phyloP scores from a whole-genome alignment of 1,140 invertebrate species.

The Drosophila funebris region DNA sequence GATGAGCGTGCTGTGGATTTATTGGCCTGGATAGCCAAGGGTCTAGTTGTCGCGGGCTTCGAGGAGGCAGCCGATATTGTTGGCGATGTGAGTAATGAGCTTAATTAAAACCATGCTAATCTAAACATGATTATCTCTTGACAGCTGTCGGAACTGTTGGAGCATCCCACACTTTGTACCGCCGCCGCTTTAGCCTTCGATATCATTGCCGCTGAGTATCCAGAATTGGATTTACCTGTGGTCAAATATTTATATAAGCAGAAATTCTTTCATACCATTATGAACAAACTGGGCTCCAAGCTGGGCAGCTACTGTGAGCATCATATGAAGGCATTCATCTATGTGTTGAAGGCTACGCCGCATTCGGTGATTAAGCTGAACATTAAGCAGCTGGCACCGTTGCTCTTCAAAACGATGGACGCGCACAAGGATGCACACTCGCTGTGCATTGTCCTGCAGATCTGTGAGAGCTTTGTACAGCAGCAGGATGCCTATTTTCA shows the following conservation, averaged over 20 bases:
- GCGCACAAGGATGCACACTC: conserved; percentile 85
- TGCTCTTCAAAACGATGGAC: conserved; percentile 88
- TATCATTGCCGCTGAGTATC: conserved; percentile 72
- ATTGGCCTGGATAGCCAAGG: conserved; percentile 77
- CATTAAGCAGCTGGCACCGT: conserved; percentile 87
- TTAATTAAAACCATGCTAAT: background rate
- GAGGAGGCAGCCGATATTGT: conserved; percentile 71
- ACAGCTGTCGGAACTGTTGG: conserved; percentile 72
- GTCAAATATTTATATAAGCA: conserved; percentile 86
- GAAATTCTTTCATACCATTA: conserved; percentile 86
- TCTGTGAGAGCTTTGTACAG: conserved; percentile 86
- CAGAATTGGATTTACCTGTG: conserved; percentile 74
- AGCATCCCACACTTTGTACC: conserved; percentile 68
- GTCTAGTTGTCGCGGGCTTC: conserved; percentile 70
- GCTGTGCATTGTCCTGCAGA: conserved; percentile 85
- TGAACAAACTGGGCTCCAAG: conserved; percentile 83
- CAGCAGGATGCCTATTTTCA: conserved; percentile 85
- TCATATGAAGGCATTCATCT: conserved; percentile 87
- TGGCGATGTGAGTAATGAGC: conserved; percentile 59
- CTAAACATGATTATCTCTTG: background rate
- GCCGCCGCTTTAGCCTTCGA: conserved; percentile 75
- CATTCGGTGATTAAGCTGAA: conserved; percentile 86
- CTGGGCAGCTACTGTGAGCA: conserved; percentile 84
- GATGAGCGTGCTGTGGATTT: conserved; percentile 72
- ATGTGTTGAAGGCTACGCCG: conserved; percentile 87